These are phyloP conservation scores for Watsonalla cultraria DNA, from an alignment of 2,888 invertebrate species.

Conservation along the genomic window DNA sequence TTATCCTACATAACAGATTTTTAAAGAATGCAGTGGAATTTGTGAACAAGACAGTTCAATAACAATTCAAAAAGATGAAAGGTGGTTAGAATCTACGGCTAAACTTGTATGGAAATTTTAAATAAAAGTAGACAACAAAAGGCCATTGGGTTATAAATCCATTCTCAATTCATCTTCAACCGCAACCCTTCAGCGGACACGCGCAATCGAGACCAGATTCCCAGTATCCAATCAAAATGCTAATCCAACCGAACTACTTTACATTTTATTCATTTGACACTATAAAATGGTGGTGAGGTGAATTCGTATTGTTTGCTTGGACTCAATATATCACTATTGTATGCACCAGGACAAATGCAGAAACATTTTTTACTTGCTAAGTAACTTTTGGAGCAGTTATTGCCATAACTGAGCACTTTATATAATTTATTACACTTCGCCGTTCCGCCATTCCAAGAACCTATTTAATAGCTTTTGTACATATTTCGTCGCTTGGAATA, in stretches of 20 bases:
- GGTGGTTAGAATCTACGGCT: too few species aligned
- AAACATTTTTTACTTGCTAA: slow-evolving; percentile 31
- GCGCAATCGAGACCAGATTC: slow-evolving; percentile 36
- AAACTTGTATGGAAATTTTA: too few species aligned
- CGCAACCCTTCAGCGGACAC: slow-evolving; percentile 32
- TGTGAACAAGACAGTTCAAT: too few species aligned
- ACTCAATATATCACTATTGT: background rate
- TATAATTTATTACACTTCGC: slow-evolving; percentile 41
- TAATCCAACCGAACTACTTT: slow-evolving; percentile 49
- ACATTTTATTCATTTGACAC: slow-evolving; percentile 31
- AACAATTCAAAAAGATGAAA: too few species aligned
- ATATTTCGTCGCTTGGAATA: background rate
- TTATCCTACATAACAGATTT: too few species aligned
- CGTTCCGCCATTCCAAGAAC: slow-evolving; percentile 32
- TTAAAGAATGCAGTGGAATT: too few species aligned
- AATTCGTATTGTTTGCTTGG: slow-evolving; percentile 19
- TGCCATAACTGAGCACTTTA: slow-evolving; percentile 45
- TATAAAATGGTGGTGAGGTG: slow-evolving; percentile 14
- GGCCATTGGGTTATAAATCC: background rate
- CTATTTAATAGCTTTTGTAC: slow-evolving; percentile 33
- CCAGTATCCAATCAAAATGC: slow-evolving; percentile 67
- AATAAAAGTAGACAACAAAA: background rate
- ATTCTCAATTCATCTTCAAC: slow-evolving; percentile 16
- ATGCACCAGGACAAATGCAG: slow-evolving; percentile 10
- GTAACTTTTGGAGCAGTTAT: slow-evolving; percentile 39